phyloP scores from a whole-genome alignment of 2,888 invertebrate species.

The Leucophora obtusa region DNA sequence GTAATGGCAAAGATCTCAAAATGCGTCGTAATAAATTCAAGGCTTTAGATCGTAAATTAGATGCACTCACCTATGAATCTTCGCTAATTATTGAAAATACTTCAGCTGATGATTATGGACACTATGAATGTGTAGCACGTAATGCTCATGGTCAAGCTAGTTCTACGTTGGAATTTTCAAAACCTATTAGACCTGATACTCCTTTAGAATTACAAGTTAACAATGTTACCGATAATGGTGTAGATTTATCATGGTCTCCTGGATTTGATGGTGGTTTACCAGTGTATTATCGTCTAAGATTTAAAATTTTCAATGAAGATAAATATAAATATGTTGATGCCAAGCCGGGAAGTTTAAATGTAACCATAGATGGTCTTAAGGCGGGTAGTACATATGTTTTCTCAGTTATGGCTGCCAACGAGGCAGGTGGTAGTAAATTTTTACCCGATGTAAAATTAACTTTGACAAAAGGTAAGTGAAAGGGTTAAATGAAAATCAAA shows the following conservation, averaged over 20 bases:
- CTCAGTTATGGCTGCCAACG: constrained; percentile 76
- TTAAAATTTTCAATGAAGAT: constrained; percentile 73
- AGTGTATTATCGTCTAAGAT: constrained; percentile 74
- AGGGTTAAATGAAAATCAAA: too few relatives aligned
- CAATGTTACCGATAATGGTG: constrained; percentile 74
- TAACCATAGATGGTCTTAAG: constrained; percentile 72
- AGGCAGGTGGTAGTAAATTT: constrained; percentile 75
- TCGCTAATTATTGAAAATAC: constrained; percentile 74
- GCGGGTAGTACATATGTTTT: constrained; percentile 73
- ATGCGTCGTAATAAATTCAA: constrained; percentile 75
- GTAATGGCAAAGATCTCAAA: constrained; percentile 75
- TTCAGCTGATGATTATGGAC: constrained; percentile 74
- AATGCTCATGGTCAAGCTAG: constrained; percentile 75
- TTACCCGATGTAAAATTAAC: constrained; percentile 73
- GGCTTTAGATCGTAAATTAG: constrained; percentile 71
- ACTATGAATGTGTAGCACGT: constrained; percentile 75
- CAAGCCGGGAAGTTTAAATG: constrained; percentile 72
- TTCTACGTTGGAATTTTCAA: constrained; percentile 72
- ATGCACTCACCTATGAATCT: constrained; percentile 73
- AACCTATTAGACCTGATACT: constrained; percentile 73
- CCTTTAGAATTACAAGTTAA: constrained; percentile 71
- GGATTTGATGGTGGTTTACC: constrained; percentile 76
- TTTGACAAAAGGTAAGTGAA: constrained; percentile 68
- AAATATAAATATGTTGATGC: constrained; percentile 75
- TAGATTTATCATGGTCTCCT: constrained; percentile 72